Conservation (phyloP, 2,888 invertebrate species). For the Lacanobia wlatinum region DNA sequence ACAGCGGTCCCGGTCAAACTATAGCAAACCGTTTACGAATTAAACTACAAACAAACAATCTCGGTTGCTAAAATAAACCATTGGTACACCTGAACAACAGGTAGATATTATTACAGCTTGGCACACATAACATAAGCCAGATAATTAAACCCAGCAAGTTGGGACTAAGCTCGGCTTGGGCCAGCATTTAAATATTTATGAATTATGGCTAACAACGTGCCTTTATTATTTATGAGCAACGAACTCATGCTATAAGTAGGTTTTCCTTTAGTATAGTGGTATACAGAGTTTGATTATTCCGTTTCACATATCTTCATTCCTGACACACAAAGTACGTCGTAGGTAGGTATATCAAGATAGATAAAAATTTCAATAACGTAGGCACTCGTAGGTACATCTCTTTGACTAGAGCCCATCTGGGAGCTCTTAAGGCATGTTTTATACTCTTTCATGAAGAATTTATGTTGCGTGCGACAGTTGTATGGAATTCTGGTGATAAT, state of each 20-base stretch:
- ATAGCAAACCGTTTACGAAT: background rate
- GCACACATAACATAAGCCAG: constrained; percentile 37
- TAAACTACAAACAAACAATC: constrained; percentile 20
- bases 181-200: constrained; percentile 60
- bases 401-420: constrained; percentile 15
- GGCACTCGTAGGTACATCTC: background rate
- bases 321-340: background rate
- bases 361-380: background rate
- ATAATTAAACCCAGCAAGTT: constrained; percentile 52
- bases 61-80: background rate
- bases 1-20: too few species aligned
- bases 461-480: constrained; percentile 1
- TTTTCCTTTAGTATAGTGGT: constrained; percentile 5
- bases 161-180: constrained; percentile 34
- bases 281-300: constrained; percentile 15
- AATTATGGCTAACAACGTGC: constrained; percentile 36
- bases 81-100: constrained; percentile 10
- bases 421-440: constrained; percentile 27
- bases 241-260: constrained; percentile 1
- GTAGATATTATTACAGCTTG: constrained; percentile 16
- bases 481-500: background rate
- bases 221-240: constrained; percentile 44
- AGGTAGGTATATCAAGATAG: background rate
- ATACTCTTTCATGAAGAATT: constrained; percentile 9
- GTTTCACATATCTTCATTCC: constrained; percentile 14